Percentiles rank a stretch among this genome's conserved stretches.
Conservation (phyloP, 1,140 invertebrate genomes). For the Trichoplusia ni region DNA sequence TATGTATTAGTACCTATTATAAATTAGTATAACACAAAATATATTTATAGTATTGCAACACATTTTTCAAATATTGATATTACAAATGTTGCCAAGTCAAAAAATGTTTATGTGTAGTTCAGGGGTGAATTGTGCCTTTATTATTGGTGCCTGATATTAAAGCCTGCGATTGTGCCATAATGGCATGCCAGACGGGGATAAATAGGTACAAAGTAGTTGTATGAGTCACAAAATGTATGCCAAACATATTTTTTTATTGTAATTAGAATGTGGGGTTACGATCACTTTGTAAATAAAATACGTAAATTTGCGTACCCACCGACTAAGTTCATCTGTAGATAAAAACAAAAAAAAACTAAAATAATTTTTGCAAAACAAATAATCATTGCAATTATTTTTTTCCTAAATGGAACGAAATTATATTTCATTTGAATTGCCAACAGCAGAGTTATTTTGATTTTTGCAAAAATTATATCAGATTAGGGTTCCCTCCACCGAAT, state of each 20-base stretch:
- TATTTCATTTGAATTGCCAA: neutral
- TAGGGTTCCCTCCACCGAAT: constrained; percentile 61
- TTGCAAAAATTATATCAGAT: constrained; percentile 37
- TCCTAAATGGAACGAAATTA: neutral
- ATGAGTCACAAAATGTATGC: constrained; percentile 78
- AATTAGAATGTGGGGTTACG: constrained; percentile 49
- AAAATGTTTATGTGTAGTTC: constrained; percentile 12
- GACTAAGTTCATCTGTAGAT: constrained; percentile 62
- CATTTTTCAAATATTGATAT: constrained; percentile 33
- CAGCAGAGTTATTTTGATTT: constrained; percentile 16
- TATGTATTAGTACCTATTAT: constrained; percentile 13
- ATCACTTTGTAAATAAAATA: constrained; percentile 64
- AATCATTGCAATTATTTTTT: constrained; percentile 23
- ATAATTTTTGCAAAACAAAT: constrained; percentile 3
- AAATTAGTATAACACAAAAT: neutral
- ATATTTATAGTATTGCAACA: neutral
- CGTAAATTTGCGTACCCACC: constrained; percentile 67
- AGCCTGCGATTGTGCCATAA: constrained; percentile 62
- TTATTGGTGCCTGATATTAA: constrained; percentile 56
- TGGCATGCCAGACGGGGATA: constrained; percentile 47
- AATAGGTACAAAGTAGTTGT: constrained; percentile 63
- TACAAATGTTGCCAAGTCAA: constrained; percentile 45
- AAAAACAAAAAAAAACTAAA: constrained; percentile 14
- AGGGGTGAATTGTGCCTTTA: constrained; percentile 60
- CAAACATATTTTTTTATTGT: constrained; percentile 62